phyloP scores from a whole-genome alignment of 2,888 invertebrate species.

The Cartodere bifasciata region DNA sequence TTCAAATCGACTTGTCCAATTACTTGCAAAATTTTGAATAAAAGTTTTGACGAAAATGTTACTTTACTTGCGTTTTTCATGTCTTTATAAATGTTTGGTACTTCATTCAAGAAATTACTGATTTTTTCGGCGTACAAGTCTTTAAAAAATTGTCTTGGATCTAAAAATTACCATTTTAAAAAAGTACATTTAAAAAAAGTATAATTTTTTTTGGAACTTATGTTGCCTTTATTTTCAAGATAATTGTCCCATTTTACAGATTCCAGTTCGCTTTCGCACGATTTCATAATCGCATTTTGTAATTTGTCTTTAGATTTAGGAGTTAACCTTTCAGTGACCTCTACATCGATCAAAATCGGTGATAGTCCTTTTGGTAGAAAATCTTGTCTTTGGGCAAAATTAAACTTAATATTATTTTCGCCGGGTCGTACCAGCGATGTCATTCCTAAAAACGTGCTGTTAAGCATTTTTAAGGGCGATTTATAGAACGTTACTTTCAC shows the following conservation, averaged over 20 bases:
- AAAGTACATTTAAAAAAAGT: not conserved
- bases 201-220: conserved; percentile 1
- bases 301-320: conserved; percentile 27
- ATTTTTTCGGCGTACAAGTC: conserved; percentile 27
- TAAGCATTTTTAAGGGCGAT: no score
- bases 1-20: conserved; percentile 65
- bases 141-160: conserved; percentile 28
- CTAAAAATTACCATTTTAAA: conserved; percentile 18
- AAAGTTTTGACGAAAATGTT: conserved; percentile 35
- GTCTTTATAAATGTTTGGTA: conserved; percentile 20
- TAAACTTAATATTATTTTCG: conserved; percentile 24
- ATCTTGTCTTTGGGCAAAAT: conserved; percentile 35
- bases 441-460: conserved; percentile 19
- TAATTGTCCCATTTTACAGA: conserved; percentile 31
- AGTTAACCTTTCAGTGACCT: conserved; percentile 23
- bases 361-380: conserved; percentile 50
- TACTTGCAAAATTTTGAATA: conserved; percentile 38
- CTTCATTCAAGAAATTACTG: conserved; percentile 21
- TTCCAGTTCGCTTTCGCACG: conserved; percentile 27
- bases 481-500: no score
- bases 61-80: conserved; percentile 9
- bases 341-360: conserved; percentile 37
- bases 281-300: conserved; percentile 26
- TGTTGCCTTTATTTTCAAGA: conserved; percentile 22
- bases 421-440: conserved; percentile 21